These are phyloP conservation scores for Melanaphis sacchari DNA, from an alignment of 1,140 invertebrate species.

Conservation along the genomic window DNA sequence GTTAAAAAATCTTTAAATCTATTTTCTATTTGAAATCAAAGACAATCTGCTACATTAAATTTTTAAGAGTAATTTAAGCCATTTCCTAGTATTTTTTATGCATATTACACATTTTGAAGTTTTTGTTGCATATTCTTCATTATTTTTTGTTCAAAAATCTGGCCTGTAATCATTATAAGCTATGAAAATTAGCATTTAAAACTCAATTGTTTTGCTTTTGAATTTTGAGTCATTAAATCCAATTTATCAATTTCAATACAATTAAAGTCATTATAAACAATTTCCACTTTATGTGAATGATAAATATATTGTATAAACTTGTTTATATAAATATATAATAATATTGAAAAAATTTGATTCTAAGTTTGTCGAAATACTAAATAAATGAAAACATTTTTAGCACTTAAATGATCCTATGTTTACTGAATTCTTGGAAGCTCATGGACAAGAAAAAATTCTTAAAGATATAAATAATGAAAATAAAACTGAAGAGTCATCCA, in stretches of 20 bases:
- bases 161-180: too few relatives aligned
- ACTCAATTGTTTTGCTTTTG: too few relatives aligned
- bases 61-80: too few relatives aligned
- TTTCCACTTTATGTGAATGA: not conserved
- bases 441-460: slow-evolving; percentile 67
- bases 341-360: not conserved
- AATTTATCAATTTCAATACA: not conserved
- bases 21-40: too few relatives aligned
- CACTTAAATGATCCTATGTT: slow-evolving; percentile 90
- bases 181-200: too few relatives aligned
- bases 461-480: slow-evolving; percentile 66
- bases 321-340: not conserved
- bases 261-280: not conserved
- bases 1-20: too few relatives aligned
- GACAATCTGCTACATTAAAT: too few relatives aligned
- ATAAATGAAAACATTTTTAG: slow-evolving; percentile 63
- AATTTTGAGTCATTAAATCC: not conserved
- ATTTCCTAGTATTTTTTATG: too few relatives aligned
- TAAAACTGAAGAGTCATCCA: slow-evolving; percentile 54
- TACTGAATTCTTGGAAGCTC: slow-evolving; percentile 84
- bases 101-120: too few relatives aligned
- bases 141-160: too few relatives aligned
- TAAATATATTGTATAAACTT: not conserved
- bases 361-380: not conserved
- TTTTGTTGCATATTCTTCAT: too few relatives aligned